phyloP scores from a whole-genome alignment of 2,113 vertebrate genomes.

The Protobothrops mucrosquamatus region DNA sequence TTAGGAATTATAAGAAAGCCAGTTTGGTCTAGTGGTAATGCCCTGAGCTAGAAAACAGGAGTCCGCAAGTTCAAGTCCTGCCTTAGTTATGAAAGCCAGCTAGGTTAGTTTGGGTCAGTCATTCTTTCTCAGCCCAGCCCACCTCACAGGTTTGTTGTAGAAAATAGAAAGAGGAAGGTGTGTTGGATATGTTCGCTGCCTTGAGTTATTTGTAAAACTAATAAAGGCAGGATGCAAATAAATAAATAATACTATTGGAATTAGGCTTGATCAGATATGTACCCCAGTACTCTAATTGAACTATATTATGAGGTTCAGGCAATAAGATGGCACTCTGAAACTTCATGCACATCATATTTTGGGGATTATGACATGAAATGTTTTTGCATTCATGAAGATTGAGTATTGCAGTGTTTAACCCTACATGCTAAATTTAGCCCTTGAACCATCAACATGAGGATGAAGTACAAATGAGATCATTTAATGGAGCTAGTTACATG shows the following conservation, averaged over 20 bases:
- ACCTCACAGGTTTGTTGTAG: not conserved
- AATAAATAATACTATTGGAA: not conserved
- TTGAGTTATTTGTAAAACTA: not conserved
- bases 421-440: constrained; percentile 67
- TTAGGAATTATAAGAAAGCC: not conserved
- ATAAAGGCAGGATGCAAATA: not conserved
- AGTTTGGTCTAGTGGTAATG: not conserved
- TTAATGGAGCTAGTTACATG: constrained; percentile 13
- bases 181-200: not conserved
- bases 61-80: not conserved
- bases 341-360: constrained; percentile 55
- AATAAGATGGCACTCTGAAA: constrained; percentile 41
- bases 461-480: constrained; percentile 66
- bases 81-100: not conserved
- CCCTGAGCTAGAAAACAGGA: not conserved
- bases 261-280: not conserved
- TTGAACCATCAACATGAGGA: constrained; percentile 64
- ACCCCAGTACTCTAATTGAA: not conserved
- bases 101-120: not conserved
- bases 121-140: not conserved
- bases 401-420: constrained; percentile 57
- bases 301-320: not conserved
- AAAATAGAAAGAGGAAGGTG: not conserved
- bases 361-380: constrained; percentile 57
- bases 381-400: constrained; percentile 55